Base-by-base conservation (phyloP, 2,113 vertebrate genomes). In the Condylura cristata region DNA sequence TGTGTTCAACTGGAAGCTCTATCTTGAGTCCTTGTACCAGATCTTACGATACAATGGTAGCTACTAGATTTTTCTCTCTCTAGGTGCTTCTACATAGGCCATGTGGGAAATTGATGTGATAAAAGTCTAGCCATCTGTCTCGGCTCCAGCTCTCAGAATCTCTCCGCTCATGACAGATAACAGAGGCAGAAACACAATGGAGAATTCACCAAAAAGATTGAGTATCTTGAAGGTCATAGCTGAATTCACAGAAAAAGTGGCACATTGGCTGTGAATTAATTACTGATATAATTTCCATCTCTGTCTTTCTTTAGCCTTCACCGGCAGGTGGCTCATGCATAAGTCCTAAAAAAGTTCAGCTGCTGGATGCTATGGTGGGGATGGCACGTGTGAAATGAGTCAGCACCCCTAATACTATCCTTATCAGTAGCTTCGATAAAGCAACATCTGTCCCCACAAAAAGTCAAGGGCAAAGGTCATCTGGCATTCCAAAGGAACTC, bases 381-480 rank as follows among this genome's bases (percentile, higher is more conserved):
- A 32, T 96, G 94, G 90, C 68, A 82, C 51, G 76, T 72, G 65
- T 85, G 79, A 89, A 92, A 94, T 84, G 85, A 94, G 74, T 72
- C 63, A 5, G 0, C 18, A 56, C 12, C 68, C 56, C 18, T n/a
- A 88, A 82, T n/a, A 84, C 46, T 58, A 20, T 71, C 60, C 87
- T 92, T 96, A 95, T 89, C 93, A 89, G 94, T 90, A 80, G 72
- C 63, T 78, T 51, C 10, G 68, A 68, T 92, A 89, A 68, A 96
- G 94, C 75, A 96, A 83, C 92, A 91, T 82, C 90, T 70, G 86
- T 46, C 85, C 93, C 85, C 79, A 92, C 53, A 72, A 84, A 97
- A 96, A 93, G 87, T 91, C 94, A 92, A 97, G 97, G 97, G 96
- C 96, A 96, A 92, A 97, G 97, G 96, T 97, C 94, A 92, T 24